Conservation (phyloP, 1,140 invertebrate genomes). For the Hyposmocoma kahamanoa region DNA sequence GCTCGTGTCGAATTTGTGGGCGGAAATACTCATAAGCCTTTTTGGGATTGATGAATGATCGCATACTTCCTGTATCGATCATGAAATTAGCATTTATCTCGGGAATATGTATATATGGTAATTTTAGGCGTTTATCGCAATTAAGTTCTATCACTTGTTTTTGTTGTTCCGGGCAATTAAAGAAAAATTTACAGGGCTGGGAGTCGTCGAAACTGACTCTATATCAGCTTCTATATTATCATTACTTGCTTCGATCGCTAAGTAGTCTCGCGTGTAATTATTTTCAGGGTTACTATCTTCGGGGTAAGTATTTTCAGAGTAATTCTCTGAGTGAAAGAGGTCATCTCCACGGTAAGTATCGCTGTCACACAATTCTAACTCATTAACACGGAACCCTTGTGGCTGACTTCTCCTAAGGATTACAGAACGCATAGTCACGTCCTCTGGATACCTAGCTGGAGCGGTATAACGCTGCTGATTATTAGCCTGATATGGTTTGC, state of each 20-base stretch:
- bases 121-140: background rate
- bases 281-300: background rate
- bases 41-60: background rate
- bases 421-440: background rate
- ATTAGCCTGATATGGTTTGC: background rate
- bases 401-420: background rate
- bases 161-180: background rate
- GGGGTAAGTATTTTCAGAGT: background rate
- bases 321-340: background rate
- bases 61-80: background rate
- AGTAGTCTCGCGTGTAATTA: too few species aligned
- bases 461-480: background rate
- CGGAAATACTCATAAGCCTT: too few species aligned
- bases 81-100: background rate
- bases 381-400: background rate
- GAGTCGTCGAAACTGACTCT: background rate
- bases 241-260: too few species aligned
- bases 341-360: background rate
- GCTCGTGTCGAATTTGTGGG: too few species aligned
- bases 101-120: background rate
- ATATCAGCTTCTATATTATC: background rate
- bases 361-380: background rate
- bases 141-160: background rate
- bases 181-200: background rate
- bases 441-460: background rate